A percentile compares a stretch with the other conserved stretches of the same genome.
phyloP scores from a whole-genome alignment of 2,797 vertebrate species.

The Acanthis flammea region DNA sequence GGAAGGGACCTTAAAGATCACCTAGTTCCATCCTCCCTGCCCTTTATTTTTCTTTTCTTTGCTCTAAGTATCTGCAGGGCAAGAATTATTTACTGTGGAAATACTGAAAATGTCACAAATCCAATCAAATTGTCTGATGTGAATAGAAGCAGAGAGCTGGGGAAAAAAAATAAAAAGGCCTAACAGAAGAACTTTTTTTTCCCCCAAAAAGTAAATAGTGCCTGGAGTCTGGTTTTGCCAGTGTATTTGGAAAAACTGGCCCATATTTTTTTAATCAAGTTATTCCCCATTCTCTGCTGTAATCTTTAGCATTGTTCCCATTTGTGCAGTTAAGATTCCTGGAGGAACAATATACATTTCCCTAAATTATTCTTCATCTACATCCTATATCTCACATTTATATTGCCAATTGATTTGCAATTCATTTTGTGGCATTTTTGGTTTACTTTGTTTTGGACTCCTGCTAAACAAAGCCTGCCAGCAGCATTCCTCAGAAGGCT shows the following conservation, averaged over 20 bases:
- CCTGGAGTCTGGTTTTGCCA: neutral
- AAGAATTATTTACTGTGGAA: neutral
- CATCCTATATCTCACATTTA: conserved; percentile 17
- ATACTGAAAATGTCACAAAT: neutral
- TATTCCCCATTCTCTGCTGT: neutral
- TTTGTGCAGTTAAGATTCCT: neutral
- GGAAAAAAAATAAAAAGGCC: neutral
- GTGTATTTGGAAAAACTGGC: neutral
- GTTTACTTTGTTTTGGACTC: conserved; percentile 56
- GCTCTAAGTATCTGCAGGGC: neutral
- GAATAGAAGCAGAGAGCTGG: neutral
- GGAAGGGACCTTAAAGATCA: neutral
- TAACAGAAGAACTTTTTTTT: neutral
- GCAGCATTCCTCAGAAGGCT: conserved; percentile 51
- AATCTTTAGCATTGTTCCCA: neutral
- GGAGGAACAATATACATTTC: conserved; percentile 10
- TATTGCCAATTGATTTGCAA: conserved; percentile 53
- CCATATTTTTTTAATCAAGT: neutral
- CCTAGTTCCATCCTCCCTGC: neutral
- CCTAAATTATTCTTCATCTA: conserved; percentile 31
- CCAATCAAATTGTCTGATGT: neutral
- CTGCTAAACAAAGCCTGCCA: conserved; percentile 53
- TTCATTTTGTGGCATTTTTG: conserved; percentile 61
- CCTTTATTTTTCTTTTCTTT: neutral
- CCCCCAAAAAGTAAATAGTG: neutral